Conservation (phyloP, 1,140 invertebrate genomes). For the Orchestia grillus region DNA sequence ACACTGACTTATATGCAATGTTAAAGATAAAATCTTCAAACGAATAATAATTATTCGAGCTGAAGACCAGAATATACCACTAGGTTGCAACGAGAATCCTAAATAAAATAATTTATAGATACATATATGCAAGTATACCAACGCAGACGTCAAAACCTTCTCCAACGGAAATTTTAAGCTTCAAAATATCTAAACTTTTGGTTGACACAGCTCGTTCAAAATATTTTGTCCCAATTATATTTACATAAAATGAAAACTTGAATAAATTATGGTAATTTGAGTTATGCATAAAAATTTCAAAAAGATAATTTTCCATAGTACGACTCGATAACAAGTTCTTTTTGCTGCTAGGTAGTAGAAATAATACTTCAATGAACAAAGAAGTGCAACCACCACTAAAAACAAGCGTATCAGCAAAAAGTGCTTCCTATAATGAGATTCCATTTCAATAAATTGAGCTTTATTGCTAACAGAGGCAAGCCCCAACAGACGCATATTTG, state of each 20-base stretch:
- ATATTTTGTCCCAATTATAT: too few relatives aligned
- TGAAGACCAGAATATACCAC: too few relatives aligned
- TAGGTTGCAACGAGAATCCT: too few relatives aligned
- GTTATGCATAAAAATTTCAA: background rate
- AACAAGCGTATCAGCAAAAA: background rate
- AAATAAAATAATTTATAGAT: too few relatives aligned
- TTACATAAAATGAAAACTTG: background rate
- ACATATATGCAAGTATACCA: too few relatives aligned
- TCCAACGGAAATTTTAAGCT: too few relatives aligned
- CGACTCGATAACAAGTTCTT: background rate
- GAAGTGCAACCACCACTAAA: background rate
- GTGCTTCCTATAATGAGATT: background rate
- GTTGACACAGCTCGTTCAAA: too few relatives aligned
- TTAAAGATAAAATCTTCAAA: too few relatives aligned
- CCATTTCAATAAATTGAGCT: background rate
- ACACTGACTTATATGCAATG: too few relatives aligned
- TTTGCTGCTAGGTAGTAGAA: background rate
- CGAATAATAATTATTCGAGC: too few relatives aligned
- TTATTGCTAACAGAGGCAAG: background rate
- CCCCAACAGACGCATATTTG: background rate
- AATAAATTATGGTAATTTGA: background rate
- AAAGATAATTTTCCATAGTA: background rate
- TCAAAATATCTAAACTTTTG: too few relatives aligned
- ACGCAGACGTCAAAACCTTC: too few relatives aligned
- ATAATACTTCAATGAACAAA: background rate